Percentiles rank a stretch among this genome's conserved stretches.
phyloP scores from a whole-genome alignment of 2,113 vertebrate genomes.

The Cephalopterus ornatus region DNA sequence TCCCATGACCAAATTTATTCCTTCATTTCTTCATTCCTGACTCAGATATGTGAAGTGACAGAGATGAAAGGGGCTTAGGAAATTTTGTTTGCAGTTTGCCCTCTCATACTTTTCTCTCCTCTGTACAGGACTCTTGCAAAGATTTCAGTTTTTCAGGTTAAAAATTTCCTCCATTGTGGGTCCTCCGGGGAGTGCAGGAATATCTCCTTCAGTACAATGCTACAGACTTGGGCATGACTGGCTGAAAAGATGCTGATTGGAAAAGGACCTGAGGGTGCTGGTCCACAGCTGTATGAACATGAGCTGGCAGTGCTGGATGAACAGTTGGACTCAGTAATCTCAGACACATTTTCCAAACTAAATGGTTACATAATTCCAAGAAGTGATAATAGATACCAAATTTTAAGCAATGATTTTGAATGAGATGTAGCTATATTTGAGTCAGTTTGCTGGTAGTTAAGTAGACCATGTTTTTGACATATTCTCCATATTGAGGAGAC shows the following conservation, averaged over 20 bases:
- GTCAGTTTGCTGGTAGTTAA: background rate
- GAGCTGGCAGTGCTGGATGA: background rate
- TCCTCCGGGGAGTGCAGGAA: accelerated
- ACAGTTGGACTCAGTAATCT: background rate
- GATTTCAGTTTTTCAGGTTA: background rate
- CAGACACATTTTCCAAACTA: background rate
- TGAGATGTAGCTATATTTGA: background rate
- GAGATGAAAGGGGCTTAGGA: accelerated
- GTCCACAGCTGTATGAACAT: background rate
- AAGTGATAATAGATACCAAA: background rate
- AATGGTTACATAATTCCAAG: background rate
- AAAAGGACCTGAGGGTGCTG: background rate
- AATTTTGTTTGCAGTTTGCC: background rate
- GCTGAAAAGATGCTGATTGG: background rate
- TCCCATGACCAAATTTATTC: background rate
- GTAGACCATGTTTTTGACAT: background rate
- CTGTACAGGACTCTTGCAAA: background rate
- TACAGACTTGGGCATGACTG: background rate
- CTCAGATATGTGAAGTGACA: accelerated
- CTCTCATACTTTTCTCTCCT: background rate
- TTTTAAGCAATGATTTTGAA: background rate
- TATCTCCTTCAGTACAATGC: accelerated
- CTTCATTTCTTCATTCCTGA: background rate
- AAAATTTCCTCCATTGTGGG: background rate
- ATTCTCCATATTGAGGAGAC: background rate